Evolutionary conservation across 2,113 vertebrate species (phyloP).

Genomic region (Xiphophorus maculatus): DNA sequence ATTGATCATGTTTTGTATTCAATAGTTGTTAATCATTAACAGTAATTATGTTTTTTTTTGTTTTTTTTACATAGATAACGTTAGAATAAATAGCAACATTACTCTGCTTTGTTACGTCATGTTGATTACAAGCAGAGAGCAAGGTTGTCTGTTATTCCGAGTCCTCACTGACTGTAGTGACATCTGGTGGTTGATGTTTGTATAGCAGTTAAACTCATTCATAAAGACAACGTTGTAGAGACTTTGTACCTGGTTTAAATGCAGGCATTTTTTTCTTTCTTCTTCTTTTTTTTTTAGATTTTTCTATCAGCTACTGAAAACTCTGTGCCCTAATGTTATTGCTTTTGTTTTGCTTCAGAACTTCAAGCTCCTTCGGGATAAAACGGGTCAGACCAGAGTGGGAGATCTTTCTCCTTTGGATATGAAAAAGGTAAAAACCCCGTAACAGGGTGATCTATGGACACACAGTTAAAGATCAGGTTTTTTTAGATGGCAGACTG

Average conservation of each 20-base stretch:
- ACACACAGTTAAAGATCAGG: not conserved
- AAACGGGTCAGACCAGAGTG: conserved; percentile 92
- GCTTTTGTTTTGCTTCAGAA: conserved; percentile 76
- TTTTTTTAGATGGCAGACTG: not conserved
- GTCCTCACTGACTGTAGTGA: conserved; percentile 5
- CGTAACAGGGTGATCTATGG: not conserved
- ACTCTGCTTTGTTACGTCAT: not conserved
- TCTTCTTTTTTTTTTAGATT: not conserved
- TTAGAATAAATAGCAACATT: not conserved
- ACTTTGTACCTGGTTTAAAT: not conserved
- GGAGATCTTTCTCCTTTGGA: conserved; percentile 92
- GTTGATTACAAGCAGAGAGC: not conserved
- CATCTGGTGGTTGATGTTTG: conserved; percentile 33
- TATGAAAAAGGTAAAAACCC: conserved; percentile 86
- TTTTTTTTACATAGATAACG: not conserved
- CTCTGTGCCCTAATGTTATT: not conserved
- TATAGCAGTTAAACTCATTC: not conserved
- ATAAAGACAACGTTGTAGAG: not conserved
- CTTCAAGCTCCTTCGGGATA: conserved; percentile 89
- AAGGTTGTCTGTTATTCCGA: not conserved
- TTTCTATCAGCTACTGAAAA: not conserved
- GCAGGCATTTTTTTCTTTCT: not conserved
- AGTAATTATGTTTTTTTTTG: not conserved
- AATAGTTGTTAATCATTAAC: not conserved
- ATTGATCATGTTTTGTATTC: too few species aligned